Evolutionary conservation across 2,888 invertebrate species (phyloP).

Genomic region (Drosophila demipolita): DNA sequence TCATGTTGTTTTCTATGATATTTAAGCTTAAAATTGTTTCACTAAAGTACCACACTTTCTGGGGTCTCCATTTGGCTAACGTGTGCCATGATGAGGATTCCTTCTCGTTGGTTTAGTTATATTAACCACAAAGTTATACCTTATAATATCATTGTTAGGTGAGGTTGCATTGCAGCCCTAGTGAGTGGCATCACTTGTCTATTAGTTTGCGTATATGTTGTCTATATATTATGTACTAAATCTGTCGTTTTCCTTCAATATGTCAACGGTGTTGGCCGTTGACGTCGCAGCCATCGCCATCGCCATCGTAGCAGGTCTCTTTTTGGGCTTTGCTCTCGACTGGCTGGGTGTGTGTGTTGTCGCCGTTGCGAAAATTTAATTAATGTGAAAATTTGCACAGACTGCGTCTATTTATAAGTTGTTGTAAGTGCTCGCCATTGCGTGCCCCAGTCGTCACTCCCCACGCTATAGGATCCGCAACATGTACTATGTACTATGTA

Average conservation of each 20-base stretch:
- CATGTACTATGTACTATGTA: conserved; percentile 43
- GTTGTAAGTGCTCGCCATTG: conserved; percentile 73
- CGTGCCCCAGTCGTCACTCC: background rate
- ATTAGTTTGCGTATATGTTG: conserved; percentile 46
- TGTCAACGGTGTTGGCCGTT: conserved; percentile 76
- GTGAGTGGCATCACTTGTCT: conserved; percentile 31
- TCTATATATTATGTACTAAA: conserved; percentile 78
- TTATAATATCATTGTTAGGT: background rate
- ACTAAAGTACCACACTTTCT: background rate
- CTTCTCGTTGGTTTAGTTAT: background rate
- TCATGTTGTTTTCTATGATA: accelerated
- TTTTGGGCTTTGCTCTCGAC: conserved; percentile 37
- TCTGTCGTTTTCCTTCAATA: conserved; percentile 82
- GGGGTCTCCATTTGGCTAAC: background rate
- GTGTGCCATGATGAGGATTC: background rate
- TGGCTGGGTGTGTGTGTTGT: conserved; percentile 39
- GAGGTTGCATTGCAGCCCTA: conserved; percentile 37
- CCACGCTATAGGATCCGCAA: background rate
- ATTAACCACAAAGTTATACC: background rate
- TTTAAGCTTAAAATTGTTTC: background rate
- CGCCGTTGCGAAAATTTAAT: conserved; percentile 78
- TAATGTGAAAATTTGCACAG: conserved; percentile 83
- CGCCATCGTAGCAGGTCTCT: conserved; percentile 32
- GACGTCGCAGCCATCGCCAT: conserved; percentile 34
- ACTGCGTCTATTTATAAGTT: conserved; percentile 81